Base-by-base conservation (phyloP, 1,140 invertebrate species). In the Nasonia vitripennis region DNA sequence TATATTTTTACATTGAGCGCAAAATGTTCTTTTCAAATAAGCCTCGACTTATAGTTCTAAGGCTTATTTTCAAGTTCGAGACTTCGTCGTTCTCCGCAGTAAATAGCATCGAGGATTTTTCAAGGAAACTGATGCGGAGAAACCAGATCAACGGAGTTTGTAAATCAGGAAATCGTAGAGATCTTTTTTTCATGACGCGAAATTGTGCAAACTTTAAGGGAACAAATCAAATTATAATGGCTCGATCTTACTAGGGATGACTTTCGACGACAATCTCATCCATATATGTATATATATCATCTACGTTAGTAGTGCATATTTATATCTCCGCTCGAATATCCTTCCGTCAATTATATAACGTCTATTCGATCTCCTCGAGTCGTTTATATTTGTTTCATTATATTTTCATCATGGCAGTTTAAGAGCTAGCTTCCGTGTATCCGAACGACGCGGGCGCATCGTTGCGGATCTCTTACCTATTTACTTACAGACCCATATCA, bases 401-500 rank as follows among this genome's bases (percentile, higher is more conserved):
- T 87, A 87, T 88, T 88, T 87, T 87, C 86, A 87, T 89, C 89
- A 90, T 93, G 92, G 92, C 92, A 93, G 92, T 92, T 92, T 91
- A 90, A 92, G 86, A 89, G 89, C 92, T 92, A 92, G 92, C 91
- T 91, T 91, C 89, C 88, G 89, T 91, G 91, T 91, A 89, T 90
- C 90, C 89, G 86, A 89, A 89, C 86, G 85, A 78, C 71, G 48
- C 62, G 78, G 4, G n/a, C n/a, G 10, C 41, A 77, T 78, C 45
- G 75, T 37, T 75, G 88, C 89, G 89, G 90, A 91, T 89, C 87
- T 88, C 89, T 92, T 92, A 92, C 82, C 89, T 91, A 91, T 87
- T 89, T 89, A 89, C 87, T 91, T 91, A 91, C 87, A 89, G 78
- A 89, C 87, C 89, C 88, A 87, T 89, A 88, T 81, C 88, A 89